Base-by-base conservation (phyloP, 2,797 vertebrate species). In the Gallinago stenura region DNA sequence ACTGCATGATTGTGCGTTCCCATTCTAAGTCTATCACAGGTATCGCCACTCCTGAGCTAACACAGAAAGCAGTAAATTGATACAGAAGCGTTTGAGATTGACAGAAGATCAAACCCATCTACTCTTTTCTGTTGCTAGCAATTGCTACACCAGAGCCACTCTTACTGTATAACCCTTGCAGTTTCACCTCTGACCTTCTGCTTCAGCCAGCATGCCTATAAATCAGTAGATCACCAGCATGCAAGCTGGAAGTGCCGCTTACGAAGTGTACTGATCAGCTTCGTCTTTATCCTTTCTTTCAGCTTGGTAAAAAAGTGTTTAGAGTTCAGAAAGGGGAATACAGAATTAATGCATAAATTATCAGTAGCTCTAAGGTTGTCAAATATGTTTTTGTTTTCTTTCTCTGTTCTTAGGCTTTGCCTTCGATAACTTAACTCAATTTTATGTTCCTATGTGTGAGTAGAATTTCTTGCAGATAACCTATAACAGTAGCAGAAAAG, bases 1-100 rank as follows among this genome's bases (percentile, higher is more conserved):
- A 57, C 8, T 31, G 11, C 5, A 12, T 12, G 13, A 20, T 53
- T 3, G 1, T 10, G 2, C 2, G 0, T 91, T 89, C 54, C 31
- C 7, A 17, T 53, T 81, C 57, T 16, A n/a, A 16, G 28, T 53
- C 37, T 15, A 12, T 39, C 2, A 0, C 1, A 51, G 22, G 2
- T 56, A 24, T 24, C 35, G 8, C 16, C 37, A 19, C 25, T 77
- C 37, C 53, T 62, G 28, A 58, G 48, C 9, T 84, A n/a, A 12
- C 33, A 41, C 2, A 60, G 9, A 53, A 10, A 35, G 8, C 5
- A 14, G 12, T 31, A 13, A 33, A 1, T 17, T 45, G 8, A 35
- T 26, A 62, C 8, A 70, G 73, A 81, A 84, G 2, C 10, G 2
- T 20, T 62, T 82, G 43, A 78, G 33, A 54, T 1, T 41, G 33